Conservation (phyloP, 1,140 invertebrate genomes). For the Melanaphis sacchari region DNA sequence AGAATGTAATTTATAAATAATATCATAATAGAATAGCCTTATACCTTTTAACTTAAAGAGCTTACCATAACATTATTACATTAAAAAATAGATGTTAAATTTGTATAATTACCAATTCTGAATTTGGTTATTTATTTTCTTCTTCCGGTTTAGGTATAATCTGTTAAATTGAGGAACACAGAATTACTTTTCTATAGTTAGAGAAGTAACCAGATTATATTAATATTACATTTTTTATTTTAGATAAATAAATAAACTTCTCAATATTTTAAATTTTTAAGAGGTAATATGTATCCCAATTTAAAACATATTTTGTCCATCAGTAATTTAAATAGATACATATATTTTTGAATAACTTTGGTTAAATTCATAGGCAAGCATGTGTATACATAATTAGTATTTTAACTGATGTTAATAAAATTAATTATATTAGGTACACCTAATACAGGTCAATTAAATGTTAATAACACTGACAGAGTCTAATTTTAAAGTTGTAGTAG, state of each 20-base stretch:
- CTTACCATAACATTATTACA: not conserved
- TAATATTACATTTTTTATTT: not conserved
- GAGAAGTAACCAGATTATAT: not conserved
- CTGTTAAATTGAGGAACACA: slow-evolving; percentile 14
- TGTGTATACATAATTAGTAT: not conserved
- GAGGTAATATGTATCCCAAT: not conserved
- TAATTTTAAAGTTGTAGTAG: not conserved
- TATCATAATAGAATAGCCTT: not conserved
- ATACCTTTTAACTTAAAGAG: not conserved
- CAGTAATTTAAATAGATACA: not conserved
- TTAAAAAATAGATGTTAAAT: not conserved
- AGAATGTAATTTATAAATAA: not conserved
- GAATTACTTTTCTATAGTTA: not conserved
- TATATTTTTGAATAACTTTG: not conserved
- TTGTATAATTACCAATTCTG: not conserved
- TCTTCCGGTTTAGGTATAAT: not conserved
- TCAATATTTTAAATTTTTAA: not conserved
- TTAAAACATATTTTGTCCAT: not conserved
- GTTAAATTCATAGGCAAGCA: not conserved
- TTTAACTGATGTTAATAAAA: not conserved
- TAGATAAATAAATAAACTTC: not conserved
- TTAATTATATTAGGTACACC: not conserved
- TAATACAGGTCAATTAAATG: not conserved
- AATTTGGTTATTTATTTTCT: not conserved
- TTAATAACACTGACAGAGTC: not conserved